phyloP scores from a whole-genome alignment of 2,888 invertebrate species.

The Calliopum simillimum region DNA sequence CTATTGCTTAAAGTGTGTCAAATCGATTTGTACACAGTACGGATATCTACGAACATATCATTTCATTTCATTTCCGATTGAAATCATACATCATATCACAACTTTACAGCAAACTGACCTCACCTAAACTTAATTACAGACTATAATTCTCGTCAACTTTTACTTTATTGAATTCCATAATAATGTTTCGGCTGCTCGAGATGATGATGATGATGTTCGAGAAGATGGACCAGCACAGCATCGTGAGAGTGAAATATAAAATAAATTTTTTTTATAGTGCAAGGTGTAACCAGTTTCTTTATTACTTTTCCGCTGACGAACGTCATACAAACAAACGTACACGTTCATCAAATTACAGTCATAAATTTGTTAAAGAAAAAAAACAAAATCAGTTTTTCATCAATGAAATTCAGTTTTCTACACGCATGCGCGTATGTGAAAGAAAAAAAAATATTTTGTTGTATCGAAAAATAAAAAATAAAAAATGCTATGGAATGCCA shows the following conservation, averaged over 20 bases:
- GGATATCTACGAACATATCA: too few relatives aligned
- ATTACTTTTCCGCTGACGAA: neutral
- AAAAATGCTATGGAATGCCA: too few relatives aligned
- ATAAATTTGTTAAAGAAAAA: constrained; percentile 13
- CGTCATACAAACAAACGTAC: neutral
- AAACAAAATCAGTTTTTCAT: constrained; percentile 8
- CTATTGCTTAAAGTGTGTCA: too few relatives aligned
- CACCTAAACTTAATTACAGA: too few relatives aligned
- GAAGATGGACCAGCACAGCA: neutral
- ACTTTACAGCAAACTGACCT: too few relatives aligned
- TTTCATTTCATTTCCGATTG: too few relatives aligned
- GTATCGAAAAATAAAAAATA: too few relatives aligned
- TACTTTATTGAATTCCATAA: constrained; percentile 20
- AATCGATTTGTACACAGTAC: too few relatives aligned
- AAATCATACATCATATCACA: too few relatives aligned
- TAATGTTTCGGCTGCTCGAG: neutral
- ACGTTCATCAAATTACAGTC: constrained; percentile 24
- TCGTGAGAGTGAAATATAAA: constrained; percentile 4
- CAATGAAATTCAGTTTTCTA: constrained; percentile 19
- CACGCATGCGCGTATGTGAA: neutral
- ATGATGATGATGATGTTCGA: neutral
- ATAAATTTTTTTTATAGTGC: neutral
- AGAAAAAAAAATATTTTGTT: too few relatives aligned
- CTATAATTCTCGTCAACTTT: constrained; percentile 1
- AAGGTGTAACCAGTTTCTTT: neutral